Conservation (phyloP, 2,113 vertebrate species). For the human (Homo sapiens) region GRCh38 chr14:89486001-89486500, state of each 20-base stretch:
- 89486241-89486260: neutral
- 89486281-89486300: neutral
- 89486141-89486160: neutral
- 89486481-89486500: slow-evolving; percentile 60
- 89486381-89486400: slow-evolving; percentile 52
- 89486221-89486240: neutral
- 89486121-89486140: neutral
- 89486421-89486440: slow-evolving; percentile 48
- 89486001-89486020: neutral
- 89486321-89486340: slow-evolving; percentile 35
- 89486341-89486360: slow-evolving; percentile 51
- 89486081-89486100: neutral
- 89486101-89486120: neutral
- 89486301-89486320: neutral
- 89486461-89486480: slow-evolving; percentile 51
- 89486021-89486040: neutral
- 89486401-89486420: slow-evolving; percentile 53
- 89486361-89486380: slow-evolving; percentile 61
- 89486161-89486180: neutral
- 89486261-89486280: neutral
- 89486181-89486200: neutral
- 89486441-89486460: neutral
- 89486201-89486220: neutral
- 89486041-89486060: neutral
- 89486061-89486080: neutral